Conservation (phyloP, 2,113 vertebrate genomes). For the Bucco capensis region DNA sequence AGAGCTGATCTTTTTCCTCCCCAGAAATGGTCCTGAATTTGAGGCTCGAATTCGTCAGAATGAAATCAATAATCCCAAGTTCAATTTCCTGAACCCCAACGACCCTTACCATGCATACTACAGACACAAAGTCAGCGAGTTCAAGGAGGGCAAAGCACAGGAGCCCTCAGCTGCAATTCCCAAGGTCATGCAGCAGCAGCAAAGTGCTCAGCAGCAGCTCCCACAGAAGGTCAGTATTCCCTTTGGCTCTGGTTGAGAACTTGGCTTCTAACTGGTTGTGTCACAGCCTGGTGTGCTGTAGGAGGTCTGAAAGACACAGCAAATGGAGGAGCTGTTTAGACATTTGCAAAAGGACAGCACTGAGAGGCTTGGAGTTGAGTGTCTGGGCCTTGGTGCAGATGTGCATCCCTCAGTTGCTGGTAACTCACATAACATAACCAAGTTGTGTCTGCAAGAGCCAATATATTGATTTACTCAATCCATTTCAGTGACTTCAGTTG, state of each 20-base stretch:
- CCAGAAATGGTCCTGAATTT: constrained; percentile 96
- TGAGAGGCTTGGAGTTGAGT: background rate
- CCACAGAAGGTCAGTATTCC: constrained; percentile 84
- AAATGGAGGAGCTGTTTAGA: background rate
- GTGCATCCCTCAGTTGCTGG: background rate
- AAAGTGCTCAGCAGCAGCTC: constrained; percentile 84
- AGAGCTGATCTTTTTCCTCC: background rate
- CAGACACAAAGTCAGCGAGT: constrained; percentile 97
- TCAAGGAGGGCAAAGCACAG: constrained; percentile 96
- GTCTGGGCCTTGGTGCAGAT: background rate
- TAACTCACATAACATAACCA: too few relatives aligned
- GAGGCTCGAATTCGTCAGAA: constrained; percentile 98
- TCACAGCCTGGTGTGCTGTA: background rate
- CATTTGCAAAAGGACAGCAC: background rate
- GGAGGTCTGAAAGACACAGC: background rate
- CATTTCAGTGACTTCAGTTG: background rate
- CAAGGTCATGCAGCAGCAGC: constrained; percentile 97
- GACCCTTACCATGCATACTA: constrained; percentile 99
- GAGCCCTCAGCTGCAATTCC: constrained; percentile 95
- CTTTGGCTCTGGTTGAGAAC: accelerated
- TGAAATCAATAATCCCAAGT: constrained; percentile 98
- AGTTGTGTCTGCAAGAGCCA: background rate
- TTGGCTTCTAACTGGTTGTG: background rate
- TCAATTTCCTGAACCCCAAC: constrained; percentile 96
- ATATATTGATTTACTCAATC: background rate